Evolutionary conservation across 2,797 vertebrate genomes (phyloP).

Genomic region (Melanotaenia nigrans): DNA sequence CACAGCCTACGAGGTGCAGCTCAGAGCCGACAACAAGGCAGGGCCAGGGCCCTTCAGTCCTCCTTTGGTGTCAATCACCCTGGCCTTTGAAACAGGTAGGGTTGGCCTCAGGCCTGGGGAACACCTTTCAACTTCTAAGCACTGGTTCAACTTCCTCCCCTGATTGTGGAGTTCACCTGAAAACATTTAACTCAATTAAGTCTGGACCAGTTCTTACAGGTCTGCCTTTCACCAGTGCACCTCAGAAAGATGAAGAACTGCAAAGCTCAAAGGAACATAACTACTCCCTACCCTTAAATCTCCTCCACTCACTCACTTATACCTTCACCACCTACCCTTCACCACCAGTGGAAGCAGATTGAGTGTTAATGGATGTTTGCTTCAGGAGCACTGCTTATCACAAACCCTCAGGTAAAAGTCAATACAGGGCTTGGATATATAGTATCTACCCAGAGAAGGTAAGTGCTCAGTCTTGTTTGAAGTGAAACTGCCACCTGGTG

Average conservation of each 20-base stretch:
- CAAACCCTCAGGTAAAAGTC: constrained; percentile 79
- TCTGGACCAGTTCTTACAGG: constrained; percentile 71
- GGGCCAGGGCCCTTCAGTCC: constrained; percentile 94
- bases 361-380: constrained; percentile 79
- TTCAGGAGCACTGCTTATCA: constrained; percentile 80
- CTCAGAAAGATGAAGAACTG: constrained; percentile 53
- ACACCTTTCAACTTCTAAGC: constrained; percentile 57
- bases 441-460: constrained; percentile 69
- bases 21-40: constrained; percentile 91
- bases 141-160: constrained; percentile 69
- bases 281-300: constrained; percentile 53
- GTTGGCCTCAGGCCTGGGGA: constrained; percentile 62
- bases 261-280: constrained; percentile 59
- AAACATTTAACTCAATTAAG: constrained; percentile 64
- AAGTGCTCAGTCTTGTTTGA: constrained; percentile 72
- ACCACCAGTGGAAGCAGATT: constrained; percentile 74
- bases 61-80: constrained; percentile 88
- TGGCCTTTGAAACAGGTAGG: constrained; percentile 96
- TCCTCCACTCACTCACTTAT: constrained; percentile 78
- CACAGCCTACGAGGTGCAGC: constrained; percentile 91
- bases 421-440: constrained; percentile 46
- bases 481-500: constrained; percentile 38
- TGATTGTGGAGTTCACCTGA: constrained; percentile 61
- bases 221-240: constrained; percentile 49
- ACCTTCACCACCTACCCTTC: constrained; percentile 80